Base-by-base conservation (phyloP, 1,140 invertebrate genomes). In the Rhagoletis zephyria region DNA sequence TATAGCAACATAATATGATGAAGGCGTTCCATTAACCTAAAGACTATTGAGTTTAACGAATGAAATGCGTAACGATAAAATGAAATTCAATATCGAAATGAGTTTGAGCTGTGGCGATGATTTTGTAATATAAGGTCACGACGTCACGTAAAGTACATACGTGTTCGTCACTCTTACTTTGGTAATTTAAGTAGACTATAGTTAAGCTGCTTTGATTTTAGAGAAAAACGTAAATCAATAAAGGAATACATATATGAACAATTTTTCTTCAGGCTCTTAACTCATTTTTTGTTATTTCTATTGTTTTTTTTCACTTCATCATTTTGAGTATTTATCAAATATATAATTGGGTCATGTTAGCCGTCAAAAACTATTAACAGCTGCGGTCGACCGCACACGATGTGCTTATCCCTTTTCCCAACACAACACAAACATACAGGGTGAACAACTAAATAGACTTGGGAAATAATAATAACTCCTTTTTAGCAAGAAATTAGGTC, bases 1-100 rank as follows among this genome's bases (percentile, higher is more conserved):
- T 81, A 81, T 81, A n/a, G 74, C 74, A 1, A 59, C 14, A 81
- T 81, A 56, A 81, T 81, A 59, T 81, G 74, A 81, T 56, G 14
- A n/a, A 59, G n/a, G 45, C 48, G 45, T 81, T n/a, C 48, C 74
- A 77, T 81, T 59, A 81, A 56, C 7, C 48, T 7, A 81, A 81
- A 5, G 48, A 56, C 48, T 51, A 81, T 81, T 19, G 48, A 81
- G 30, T 81, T 81, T 81, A 16, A n/a, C n/a, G 74, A 3, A 56
- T 67, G 16, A 19, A 81, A 81, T 81, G 7, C 4, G 48, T 81
- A 9, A n/a, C 14, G 48, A 81, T 42, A 56, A 81, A 30, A 81
- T 56, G 48, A 14, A 30, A 56, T 51, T n/a, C 12, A 42, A 81
- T 56, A 81, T n/a, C 6, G 6, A 56, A 59, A 7, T 74, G 40